These are phyloP conservation scores for Fratercula arctica DNA, from an alignment of 2,797 vertebrate genomes.

Conservation along the genomic window DNA sequence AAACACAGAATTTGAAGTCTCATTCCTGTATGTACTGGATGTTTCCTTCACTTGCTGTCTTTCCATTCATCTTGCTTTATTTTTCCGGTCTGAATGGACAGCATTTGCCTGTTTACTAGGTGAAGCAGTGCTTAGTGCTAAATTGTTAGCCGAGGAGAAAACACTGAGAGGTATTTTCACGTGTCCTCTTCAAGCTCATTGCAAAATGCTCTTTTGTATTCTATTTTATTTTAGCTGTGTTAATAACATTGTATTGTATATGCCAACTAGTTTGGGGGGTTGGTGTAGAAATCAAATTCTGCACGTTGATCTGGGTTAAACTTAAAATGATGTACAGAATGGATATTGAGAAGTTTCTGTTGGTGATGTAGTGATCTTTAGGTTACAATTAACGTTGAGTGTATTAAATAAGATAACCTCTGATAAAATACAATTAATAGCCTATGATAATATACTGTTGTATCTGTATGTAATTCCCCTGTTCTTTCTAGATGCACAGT, in stretches of 20 bases:
- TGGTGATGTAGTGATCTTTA: background rate
- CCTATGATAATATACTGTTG: accelerated
- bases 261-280: accelerated
- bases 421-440: background rate
- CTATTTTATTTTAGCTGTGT: background rate
- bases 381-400: background rate
- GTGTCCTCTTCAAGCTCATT: background rate
- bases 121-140: background rate
- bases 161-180: background rate
- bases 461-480: accelerated
- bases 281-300: background rate
- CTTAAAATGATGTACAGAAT: background rate
- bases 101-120: background rate
- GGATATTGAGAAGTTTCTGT: background rate
- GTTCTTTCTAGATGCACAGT: background rate
- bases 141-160: background rate
- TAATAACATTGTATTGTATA: background rate
- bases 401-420: background rate
- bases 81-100: background rate
- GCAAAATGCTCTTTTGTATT: background rate
- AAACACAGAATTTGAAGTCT: background rate
- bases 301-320: background rate
- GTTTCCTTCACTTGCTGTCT: background rate
- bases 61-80: background rate
- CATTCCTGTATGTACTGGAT: background rate